Evolutionary conservation across 2,113 vertebrate genomes (phyloP).

Genomic region (Sander vitreus): DNA sequence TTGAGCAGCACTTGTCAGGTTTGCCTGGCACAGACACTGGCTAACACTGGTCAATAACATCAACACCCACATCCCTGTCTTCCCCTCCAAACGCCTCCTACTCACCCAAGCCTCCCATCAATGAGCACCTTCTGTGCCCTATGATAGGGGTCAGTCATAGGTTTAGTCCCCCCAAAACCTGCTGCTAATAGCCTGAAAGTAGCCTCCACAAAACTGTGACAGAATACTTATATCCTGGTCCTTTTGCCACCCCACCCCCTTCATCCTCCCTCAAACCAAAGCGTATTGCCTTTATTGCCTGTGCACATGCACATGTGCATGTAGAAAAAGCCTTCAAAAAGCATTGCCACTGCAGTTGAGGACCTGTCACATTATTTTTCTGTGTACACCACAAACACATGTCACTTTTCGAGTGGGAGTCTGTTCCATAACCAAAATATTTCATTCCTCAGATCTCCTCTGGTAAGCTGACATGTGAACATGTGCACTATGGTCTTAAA

Average conservation of each 20-base stretch:
- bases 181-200: slow-evolving; percentile 38
- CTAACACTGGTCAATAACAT: slow-evolving; percentile 63
- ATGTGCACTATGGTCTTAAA: slow-evolving; percentile 26
- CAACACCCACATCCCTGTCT: neutral
- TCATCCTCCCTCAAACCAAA: slow-evolving; percentile 67
- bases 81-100: neutral
- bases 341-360: slow-evolving; percentile 20
- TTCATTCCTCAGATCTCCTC: slow-evolving; percentile 49
- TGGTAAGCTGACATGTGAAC: slow-evolving; percentile 43
- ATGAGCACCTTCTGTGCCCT: neutral
- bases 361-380: neutral
- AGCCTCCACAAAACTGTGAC: neutral
- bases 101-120: slow-evolving; percentile 1
- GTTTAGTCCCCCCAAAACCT: slow-evolving; percentile 17
- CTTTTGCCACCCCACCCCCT: neutral
- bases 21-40: slow-evolving; percentile 77
- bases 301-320: slow-evolving; percentile 43
- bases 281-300: slow-evolving; percentile 69
- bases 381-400: slow-evolving; percentile 21
- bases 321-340: slow-evolving; percentile 65
- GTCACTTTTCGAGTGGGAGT: slow-evolving; percentile 53
- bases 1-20: slow-evolving; percentile 78
- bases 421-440: slow-evolving; percentile 81
- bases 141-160: neutral
- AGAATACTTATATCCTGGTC: neutral